Evolutionary conservation across 2,797 vertebrate genomes (phyloP).

Genomic region (Octomys mimax): DNA sequence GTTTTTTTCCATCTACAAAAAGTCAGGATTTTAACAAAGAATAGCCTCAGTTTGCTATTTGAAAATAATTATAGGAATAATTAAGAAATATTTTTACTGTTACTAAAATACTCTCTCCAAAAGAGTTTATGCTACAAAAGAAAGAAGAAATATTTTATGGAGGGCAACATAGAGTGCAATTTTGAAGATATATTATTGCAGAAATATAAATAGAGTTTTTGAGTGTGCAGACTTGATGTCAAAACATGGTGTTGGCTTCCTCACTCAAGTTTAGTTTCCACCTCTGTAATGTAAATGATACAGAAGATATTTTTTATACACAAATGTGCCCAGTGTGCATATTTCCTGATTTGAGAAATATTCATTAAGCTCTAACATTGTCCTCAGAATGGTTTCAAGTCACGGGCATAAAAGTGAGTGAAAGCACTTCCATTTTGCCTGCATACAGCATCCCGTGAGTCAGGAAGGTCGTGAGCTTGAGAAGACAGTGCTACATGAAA

Average conservation of each 20-base stretch:
- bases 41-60: conserved; percentile 15
- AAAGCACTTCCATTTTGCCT: background rate
- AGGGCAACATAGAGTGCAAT: background rate
- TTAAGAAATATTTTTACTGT: conserved; percentile 37
- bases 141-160: background rate
- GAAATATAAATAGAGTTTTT: background rate
- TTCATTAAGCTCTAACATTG: background rate
- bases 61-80: conserved; percentile 52
- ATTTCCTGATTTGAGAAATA: conserved; percentile 22
- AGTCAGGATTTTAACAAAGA: conserved; percentile 49
- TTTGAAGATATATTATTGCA: conserved; percentile 12
- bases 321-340: background rate
- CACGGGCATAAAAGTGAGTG: background rate
- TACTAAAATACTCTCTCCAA: conserved; percentile 40
- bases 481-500: background rate
- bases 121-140: background rate
- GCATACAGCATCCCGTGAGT: background rate
- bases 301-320: background rate
- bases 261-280: background rate
- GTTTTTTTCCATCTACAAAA: conserved; percentile 28
- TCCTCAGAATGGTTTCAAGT: background rate
- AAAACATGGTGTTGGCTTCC: background rate
- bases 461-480: background rate
- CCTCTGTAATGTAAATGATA: background rate
- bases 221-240: background rate